Base-by-base conservation (phyloP, 2,888 invertebrate genomes). In the Hydrotaea cyrtoneurina region DNA sequence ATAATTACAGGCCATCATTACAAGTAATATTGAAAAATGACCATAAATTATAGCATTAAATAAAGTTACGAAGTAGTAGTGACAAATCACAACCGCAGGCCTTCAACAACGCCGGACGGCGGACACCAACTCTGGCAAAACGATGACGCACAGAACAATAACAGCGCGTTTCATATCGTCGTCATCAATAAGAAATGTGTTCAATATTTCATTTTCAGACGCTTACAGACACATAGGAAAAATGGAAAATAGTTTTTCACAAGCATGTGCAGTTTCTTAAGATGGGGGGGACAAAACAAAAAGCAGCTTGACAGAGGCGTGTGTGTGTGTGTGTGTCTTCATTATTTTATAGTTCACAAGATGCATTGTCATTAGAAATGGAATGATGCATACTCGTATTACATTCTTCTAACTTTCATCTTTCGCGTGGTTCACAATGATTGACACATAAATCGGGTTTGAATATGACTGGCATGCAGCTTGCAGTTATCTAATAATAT, bases 1-100 rank as follows among this genome's bases (percentile, higher is more conserved):
- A 76, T 84, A 84, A 84, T 84, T 81, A 81, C 84, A 84, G 84
- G 81, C 81, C 81, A 84, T 84, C 81, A 81, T 66, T 81, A 73
- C 84, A 62, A 57, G 39, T 82, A 84, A 84, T 84, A 84, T 81
- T 84, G 81, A 84, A 84, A 84, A 76, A 84, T 84, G 75, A 76
- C 81, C 81, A 84, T 81, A 84, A 84, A 84, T 84, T 81, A 81
- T 71, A 81, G 84, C 75, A 81, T 76, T 84, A 82, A 84, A 81
- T 76, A 78, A 57, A 81, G 57, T 80, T 77, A 78, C 23, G 76
- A 76, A 79, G 72, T 81, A 84, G 84, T 84, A 84, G 84, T 84
- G 84, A 84, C 84, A 84, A 84, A 84, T 81, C 84, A 79, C 73
- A 62, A 78, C 84, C 78, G 43, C 72, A 66, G 81, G 84, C 81